Evolutionary conservation across 2,797 vertebrate genomes (phyloP), one percentile per base, ranked within the genome.

Genomic region (Girardinus metallicus): DNA sequence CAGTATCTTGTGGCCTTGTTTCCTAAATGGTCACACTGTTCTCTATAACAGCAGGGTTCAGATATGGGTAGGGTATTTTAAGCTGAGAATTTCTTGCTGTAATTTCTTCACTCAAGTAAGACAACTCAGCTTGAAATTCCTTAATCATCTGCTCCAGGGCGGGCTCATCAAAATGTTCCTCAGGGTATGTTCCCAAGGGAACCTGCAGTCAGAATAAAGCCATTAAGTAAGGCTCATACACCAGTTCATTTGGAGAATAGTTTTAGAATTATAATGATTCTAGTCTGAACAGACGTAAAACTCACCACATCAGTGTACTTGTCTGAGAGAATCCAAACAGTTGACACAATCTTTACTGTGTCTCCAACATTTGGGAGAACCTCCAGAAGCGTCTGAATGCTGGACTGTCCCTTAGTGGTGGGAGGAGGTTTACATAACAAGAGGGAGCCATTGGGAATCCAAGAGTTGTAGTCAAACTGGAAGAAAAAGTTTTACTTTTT

Each of bases 381-480:
- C 2, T 96, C 90, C 53, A 97, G 72, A 82, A 96, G 85, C 10
- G 86, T 91, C 41, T 93, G 41, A 84, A 92, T 86, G 43, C 87
- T 96, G 1, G 95, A 88, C 7, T 89, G 82, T 1, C 95, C 95
- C 85, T 97, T 97, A 7, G 74, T 85, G 66, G 86, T 87, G 1
- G 95, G 96, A 73, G 96, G 96, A 41, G 94, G 91, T 60, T 92
- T 93, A 76, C 74, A 89, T 90, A 97, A 92, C 64, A 95, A 77
- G 26, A 92, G 82, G 0, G 95, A 85, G 1, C 84, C 74, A 74
- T 96, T 97, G n/a, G 95, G 95, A 79, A 91, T 72, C 94, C 95
- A 96, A 81, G 87, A 77, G 7, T 82, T 76, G 88, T 93, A 96
- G 88, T 97, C 96, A 70, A 90, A 96, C 96, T 96, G 41, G 44